phyloP scores from a whole-genome alignment of 2,113 vertebrate genomes.

The Eubucco bourcierii region DNA sequence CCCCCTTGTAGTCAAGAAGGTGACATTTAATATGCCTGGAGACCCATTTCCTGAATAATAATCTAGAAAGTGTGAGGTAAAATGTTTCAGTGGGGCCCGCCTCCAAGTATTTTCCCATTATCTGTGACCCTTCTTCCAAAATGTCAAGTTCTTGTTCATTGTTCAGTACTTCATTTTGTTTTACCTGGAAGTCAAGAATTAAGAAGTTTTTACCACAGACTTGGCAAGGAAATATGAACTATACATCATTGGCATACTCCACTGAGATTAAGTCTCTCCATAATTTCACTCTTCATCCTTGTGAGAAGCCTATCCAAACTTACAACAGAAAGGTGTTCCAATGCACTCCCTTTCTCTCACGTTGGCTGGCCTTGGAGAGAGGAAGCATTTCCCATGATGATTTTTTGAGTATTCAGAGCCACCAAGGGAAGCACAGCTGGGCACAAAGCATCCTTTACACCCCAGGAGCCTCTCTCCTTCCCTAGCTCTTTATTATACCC shows the following conservation, averaged over 20 bases:
- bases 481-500: constrained; percentile 68
- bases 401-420: constrained; percentile 26
- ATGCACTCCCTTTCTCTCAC: not conserved
- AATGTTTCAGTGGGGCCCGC: not conserved
- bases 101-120: not conserved
- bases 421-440: constrained; percentile 7
- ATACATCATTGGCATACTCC: not conserved
- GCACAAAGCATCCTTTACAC: constrained; percentile 37
- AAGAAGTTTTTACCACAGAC: not conserved
- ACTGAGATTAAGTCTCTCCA: not conserved
- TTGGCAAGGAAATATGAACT: not conserved
- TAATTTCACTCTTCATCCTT: not conserved
- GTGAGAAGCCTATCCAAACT: not conserved
- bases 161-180: constrained; percentile 1
- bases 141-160: no score
- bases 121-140: not conserved
- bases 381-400: not conserved
- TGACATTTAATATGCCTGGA: constrained; percentile 5
- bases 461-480: constrained; percentile 59
- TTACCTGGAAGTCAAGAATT: constrained; percentile 11
- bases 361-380: not conserved
- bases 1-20: constrained; percentile 8
- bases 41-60: not conserved
- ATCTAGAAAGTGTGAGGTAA: not conserved
- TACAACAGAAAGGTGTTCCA: not conserved